Evolutionary conservation across 2,113 vertebrate species (phyloP), one percentile per base, ranked within the genome.

Genomic region (Brevimyrus niger): DNA sequence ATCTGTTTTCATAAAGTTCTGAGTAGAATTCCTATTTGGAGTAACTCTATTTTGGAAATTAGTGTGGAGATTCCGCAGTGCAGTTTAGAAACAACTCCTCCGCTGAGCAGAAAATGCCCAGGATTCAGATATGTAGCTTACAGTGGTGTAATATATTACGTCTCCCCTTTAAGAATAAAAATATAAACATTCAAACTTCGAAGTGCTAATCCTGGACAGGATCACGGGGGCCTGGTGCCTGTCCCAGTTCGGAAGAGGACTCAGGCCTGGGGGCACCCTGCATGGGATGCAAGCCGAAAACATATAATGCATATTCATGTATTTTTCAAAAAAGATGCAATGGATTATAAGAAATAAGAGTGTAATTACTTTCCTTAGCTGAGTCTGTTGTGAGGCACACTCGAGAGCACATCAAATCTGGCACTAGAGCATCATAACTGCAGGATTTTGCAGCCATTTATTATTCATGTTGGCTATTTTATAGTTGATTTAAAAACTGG

Each of bases 1-100:
- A 95, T 94, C 90, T 93, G 92, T 95, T 94, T 94, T 94, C 93
- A 94, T 94, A 93, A 95, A 94, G 91, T 87, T 89, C 90, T 87
- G 88, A 92, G 90, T 90, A 92, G 91, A 90, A 89, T 92, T 92
- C 91, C 91, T 91, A 92, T 94, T 90, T 90, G 91, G 90, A 93
- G 73, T 90, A 93, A 90, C 89, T 91, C 88, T 91, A 69, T 90
- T 89, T 91, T 91, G 58, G 86, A 92, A 94, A 93, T 91, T 7
- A 93, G 92, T 93, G 92, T 93, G 90, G 27, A 94, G 90, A 94
- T 93, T 92, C 86, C 91, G 89, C 89, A 46, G 91, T 48, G 88
- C 84, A 88, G 88, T 92, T 93, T 92, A 89, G 89, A 90, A 92
- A 89, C 91, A 88, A 80, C 84, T 46, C 55, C 86, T 89, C 87